A percentile compares a stretch with the other conserved stretches of the same genome.
Conservation (phyloP, 2,797 vertebrate species). For the Rhynchonycteris naso region DNA sequence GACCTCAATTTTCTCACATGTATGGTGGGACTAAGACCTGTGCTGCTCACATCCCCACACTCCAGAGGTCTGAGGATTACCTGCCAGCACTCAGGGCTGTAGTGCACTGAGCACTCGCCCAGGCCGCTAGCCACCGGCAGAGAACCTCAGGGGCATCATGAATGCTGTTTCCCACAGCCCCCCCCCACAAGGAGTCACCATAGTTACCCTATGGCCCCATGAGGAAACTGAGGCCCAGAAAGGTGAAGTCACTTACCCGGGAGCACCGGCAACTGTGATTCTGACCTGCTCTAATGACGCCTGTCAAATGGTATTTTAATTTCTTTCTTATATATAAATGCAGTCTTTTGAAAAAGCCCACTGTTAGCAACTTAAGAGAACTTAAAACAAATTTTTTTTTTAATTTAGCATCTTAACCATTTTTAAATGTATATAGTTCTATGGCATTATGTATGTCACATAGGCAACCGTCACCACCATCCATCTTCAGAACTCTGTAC, state of each 20-base stretch:
- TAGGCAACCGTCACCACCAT: not conserved
- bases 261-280: not conserved
- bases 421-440: accelerated
- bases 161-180: not conserved
- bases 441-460: not conserved
- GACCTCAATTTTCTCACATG: not conserved
- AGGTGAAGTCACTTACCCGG: not conserved
- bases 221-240: not conserved
- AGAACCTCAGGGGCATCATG: no score
- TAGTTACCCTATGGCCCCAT: no score
- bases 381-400: not conserved
- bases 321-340: not conserved
- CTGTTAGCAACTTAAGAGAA: not conserved
- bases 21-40: not conserved
- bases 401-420: not conserved
- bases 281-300: not conserved
- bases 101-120: not conserved
- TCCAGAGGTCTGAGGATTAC: not conserved
- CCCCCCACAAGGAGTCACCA: not conserved
- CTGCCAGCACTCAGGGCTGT: not conserved
- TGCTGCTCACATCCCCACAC: not conserved
- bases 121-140: not conserved
- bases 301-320: not conserved
- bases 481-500: not conserved
- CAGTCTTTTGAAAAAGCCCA: not conserved